Conservation (phyloP, 2,888 invertebrate genomes). For the Nebria brevicollis region DNA sequence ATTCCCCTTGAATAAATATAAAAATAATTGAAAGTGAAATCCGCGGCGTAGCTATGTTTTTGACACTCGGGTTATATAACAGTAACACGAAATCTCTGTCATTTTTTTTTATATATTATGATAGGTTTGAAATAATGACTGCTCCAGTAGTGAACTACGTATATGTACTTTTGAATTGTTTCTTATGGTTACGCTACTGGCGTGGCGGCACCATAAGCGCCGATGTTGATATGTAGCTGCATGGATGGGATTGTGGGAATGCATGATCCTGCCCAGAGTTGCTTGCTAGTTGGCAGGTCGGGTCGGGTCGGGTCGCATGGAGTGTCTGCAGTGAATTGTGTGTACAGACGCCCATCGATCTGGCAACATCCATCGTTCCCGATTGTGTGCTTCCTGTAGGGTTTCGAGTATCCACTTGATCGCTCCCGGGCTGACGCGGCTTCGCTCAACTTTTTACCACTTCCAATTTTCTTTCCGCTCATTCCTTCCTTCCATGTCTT, state of each 20-base stretch:
- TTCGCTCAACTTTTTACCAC: constrained; percentile 17
- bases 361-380: constrained; percentile 20
- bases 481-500: neutral
- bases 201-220: too few relatives aligned
- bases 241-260: neutral
- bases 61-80: too few relatives aligned
- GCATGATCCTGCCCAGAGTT: neutral
- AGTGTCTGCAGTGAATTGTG: constrained; percentile 21
- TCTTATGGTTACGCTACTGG: too few relatives aligned
- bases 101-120: too few relatives aligned
- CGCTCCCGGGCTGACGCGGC: constrained; percentile 21
- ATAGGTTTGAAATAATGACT: too few relatives aligned
- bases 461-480: constrained; percentile 16
- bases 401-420: constrained; percentile 22
- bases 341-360: constrained; percentile 19
- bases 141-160: too few relatives aligned
- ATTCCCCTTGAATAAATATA: neutral
- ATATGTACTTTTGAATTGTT: too few relatives aligned
- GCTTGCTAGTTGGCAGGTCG: neutral
- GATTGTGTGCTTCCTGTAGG: constrained; percentile 22
- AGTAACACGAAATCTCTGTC: too few relatives aligned
- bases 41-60: too few relatives aligned
- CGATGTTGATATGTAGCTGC: neutral
- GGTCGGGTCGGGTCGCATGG: neutral
- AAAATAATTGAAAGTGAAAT: constrained; percentile 8